Evolutionary conservation across 2,888 invertebrate species (phyloP), one percentile per base, ranked within the genome.

Genomic region (Plebejus anna): DNA sequence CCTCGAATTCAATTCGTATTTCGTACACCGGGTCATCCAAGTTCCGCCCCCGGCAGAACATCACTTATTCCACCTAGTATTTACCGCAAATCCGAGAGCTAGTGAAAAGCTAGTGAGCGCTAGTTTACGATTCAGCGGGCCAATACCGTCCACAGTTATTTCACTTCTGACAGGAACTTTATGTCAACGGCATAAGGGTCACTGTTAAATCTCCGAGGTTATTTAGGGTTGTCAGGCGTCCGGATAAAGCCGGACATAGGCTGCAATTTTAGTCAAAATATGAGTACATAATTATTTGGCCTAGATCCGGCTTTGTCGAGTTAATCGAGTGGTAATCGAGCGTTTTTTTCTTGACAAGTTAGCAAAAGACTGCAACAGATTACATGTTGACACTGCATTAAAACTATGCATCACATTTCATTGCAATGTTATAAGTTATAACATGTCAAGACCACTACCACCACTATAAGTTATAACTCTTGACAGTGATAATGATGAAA

Each of bases 51-150:
- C 61, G 4, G 61, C 11, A 28, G 61, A 28, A 28, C 61, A 61
- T 61, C 61, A 61, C 61, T 61, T 61, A 61, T 61, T 61, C 61
- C 28, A 61, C 61, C 61, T 61, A 61, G 28, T 61, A 61, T 61
- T 61, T 61, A 66, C 66, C 66, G 32, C 66, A 66, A 66, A 66
- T 66, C 66, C 66, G 66, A 13, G 32, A 4, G 66, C 66, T 66
- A 66, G 66, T 36, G 66, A 66, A 66, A 66, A 66, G 66, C 66
- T 66, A 66, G 66, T 66, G 66, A 66, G 66, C 32, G 66, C 9
- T 66, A 66, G 66, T 66, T 66, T 66, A 66, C 66, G 66, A 66
- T 36, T 66, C 32, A 66, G 32, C 61, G 61, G 11, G 28, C 66
- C 32, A 66, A 66, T 66, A 66, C 32, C 9, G 11, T 61, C 32